Base-by-base conservation (phyloP, 2,888 invertebrate genomes). In the Eupeodes luniger region DNA sequence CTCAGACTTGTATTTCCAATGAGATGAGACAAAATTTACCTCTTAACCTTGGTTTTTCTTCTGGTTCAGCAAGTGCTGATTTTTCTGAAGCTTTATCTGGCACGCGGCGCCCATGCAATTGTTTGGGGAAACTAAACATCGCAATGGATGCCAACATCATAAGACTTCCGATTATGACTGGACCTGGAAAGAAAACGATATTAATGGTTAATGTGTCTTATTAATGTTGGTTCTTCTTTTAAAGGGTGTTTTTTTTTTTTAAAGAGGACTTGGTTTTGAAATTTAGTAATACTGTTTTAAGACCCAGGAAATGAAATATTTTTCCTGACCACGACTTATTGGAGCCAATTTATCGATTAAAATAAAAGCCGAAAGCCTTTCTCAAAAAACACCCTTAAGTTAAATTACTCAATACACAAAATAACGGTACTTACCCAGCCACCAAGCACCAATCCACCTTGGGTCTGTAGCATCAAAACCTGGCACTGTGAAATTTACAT, bases 361-460 rank as follows among this genome's bases (percentile, higher is more conserved):
- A 2, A 27, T 19, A 19, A 19, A 19, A 19, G 19, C 19, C 19
- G 1, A 19, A 19, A 19, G 19, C 19, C 27, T 27, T 27, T 1
- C 27, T 27, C 27, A 27, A 27, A 40, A 40, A 40, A 40, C 40
- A 40, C 9, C 40, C 40, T 40, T 40, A 7, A 9, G 40, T 40
- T 40, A 40, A 40, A 40, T 6, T 4, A 1, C 7, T 6, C 6
- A 6, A 40, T 40, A 40, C 40, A 40, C 1, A 47, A 47, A 2
- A 3, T 10, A 47, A 47, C 12, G 27, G 27, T 7, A 79, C 79
- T 76, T 82, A 89, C 89, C 93, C 83, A 99, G 94, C 99, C 99
- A 99, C 99, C 99, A 99, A 62, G 99, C 99, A 70, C 99, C 98
- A 67, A 99, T 97, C 98, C 98, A 99, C 93, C 97, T 95, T 5